Conservation (phyloP, 2,888 invertebrate species). For the Tetrapedia diversipes region DNA sequence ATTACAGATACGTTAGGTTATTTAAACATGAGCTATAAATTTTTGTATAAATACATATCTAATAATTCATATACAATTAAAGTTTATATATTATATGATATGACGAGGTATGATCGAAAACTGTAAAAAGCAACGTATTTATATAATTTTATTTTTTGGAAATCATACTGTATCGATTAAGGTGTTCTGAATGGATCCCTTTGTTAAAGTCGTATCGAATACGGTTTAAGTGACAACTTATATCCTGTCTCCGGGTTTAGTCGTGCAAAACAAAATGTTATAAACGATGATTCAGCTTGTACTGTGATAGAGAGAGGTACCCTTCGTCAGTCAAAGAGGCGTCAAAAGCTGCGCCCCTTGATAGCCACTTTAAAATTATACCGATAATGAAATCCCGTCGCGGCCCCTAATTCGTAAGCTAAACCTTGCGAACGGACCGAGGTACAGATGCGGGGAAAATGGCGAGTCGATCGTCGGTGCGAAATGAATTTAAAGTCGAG, state of each 20-base stretch:
- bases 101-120: too few species aligned
- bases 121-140: too few species aligned
- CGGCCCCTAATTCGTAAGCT: conserved; percentile 77
- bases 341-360: conserved; percentile 75
- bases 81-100: too few species aligned
- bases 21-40: too few species aligned
- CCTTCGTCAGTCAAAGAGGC: conserved; percentile 71
- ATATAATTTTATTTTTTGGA: too few species aligned
- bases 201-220: too few species aligned
- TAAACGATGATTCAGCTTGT: conserved; percentile 72
- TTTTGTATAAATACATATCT: too few species aligned
- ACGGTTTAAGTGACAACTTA: conserved; percentile 52
- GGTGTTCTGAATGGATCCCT: too few species aligned
- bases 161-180: too few species aligned
- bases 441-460: conserved; percentile 81
- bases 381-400: conserved; percentile 82
- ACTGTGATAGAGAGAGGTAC: conserved; percentile 59
- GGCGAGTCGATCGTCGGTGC: conserved; percentile 77
- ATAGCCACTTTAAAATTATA: conserved; percentile 82
- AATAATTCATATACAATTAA: too few species aligned
- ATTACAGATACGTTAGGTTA: too few species aligned
- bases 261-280: conserved; percentile 66
- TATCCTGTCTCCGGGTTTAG: conserved; percentile 40
- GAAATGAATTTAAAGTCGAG: conserved; percentile 82
- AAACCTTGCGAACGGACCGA: conserved; percentile 75